Conservation (phyloP, 2,797 vertebrate genomes). For the Amphiprion clarkii region DNA sequence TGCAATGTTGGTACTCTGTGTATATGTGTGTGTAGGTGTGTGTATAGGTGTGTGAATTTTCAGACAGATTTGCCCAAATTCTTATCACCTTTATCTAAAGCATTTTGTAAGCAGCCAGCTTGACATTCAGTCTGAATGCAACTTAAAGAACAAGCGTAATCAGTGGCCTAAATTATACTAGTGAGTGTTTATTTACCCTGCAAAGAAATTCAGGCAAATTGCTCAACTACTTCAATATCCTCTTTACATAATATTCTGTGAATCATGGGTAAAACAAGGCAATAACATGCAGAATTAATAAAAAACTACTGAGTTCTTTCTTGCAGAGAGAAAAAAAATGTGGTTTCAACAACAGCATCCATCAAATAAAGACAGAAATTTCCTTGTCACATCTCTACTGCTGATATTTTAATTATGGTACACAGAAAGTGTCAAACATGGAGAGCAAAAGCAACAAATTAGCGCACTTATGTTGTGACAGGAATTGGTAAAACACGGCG, state of each 20-base stretch:
- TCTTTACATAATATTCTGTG: not conserved
- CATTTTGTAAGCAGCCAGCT: not conserved
- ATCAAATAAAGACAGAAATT: not conserved
- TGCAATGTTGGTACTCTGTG: constrained; percentile 56
- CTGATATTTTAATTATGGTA: not conserved
- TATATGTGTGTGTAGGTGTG: constrained; percentile 17
- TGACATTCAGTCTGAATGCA: not conserved
- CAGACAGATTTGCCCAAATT: not conserved
- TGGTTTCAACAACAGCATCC: not conserved
- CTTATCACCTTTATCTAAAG: not conserved
- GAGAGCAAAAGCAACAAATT: not conserved
- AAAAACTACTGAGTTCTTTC: not conserved
- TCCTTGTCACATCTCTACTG: not conserved
- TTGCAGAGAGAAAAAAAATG: not conserved
- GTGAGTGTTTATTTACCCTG: not conserved
- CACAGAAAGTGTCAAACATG: not conserved
- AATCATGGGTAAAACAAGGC: not conserved
- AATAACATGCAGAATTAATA: not conserved
- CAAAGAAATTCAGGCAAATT: not conserved
- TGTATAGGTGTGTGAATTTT: not conserved
- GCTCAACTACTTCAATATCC: not conserved
- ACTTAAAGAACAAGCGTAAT: not conserved
- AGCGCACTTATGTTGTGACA: not conserved
- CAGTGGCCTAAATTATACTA: not conserved
- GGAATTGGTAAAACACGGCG: not conserved